phyloP scores from a whole-genome alignment of 1,140 invertebrate species.

The Lamellibrachia luymesi region DNA sequence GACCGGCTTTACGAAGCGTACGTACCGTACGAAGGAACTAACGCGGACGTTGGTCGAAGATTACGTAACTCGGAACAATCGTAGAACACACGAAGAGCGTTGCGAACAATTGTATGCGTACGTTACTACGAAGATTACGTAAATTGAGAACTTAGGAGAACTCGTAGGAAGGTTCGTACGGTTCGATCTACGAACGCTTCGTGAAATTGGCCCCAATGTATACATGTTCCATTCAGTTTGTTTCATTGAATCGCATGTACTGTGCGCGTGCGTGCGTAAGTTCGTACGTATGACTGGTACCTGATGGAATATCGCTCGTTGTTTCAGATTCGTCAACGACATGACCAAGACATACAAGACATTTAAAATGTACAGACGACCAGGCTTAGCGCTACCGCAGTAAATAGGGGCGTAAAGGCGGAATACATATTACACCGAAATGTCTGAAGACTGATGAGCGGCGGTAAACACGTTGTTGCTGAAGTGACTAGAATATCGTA shows the following conservation, averaged over 20 bases:
- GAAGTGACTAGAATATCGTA: neutral
- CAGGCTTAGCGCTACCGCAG: neutral
- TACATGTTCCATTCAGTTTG: neutral
- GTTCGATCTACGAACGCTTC: too few species aligned
- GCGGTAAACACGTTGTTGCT: neutral
- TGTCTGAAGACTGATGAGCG: neutral
- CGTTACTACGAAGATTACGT: too few species aligned
- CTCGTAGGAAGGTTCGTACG: too few species aligned
- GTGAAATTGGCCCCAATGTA: too few species aligned
- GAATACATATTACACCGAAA: neutral
- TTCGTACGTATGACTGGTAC: neutral
- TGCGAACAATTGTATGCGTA: too few species aligned
- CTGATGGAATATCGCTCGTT: neutral
- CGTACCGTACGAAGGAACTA: too few species aligned
- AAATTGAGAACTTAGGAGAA: too few species aligned
- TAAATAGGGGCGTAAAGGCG: neutral
- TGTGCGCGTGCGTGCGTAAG: neutral
- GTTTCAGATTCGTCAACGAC: neutral
- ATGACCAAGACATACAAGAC: neutral
- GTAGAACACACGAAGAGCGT: too few species aligned
- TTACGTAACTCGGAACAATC: too few species aligned
- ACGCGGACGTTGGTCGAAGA: too few species aligned
- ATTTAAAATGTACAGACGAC: neutral
- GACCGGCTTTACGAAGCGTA: too few species aligned
- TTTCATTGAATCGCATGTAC: neutral